Base-by-base conservation (phyloP, 2,113 vertebrate genomes). In the Nematolebias whitei region DNA sequence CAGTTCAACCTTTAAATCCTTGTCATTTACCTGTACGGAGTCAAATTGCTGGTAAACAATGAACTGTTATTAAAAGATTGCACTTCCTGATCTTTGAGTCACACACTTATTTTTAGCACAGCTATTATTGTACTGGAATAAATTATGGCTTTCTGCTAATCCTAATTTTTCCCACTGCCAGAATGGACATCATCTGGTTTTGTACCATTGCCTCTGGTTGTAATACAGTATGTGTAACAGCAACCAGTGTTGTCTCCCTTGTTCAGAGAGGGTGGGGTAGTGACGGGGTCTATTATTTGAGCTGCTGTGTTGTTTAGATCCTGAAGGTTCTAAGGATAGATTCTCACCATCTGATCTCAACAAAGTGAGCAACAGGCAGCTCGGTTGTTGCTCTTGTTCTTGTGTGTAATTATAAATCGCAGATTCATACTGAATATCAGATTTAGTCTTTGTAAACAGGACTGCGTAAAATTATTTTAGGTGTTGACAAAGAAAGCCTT, bases 51-150 rank as follows among this genome's bases (percentile, higher is more conserved):
- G 79, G 79, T 84, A 85, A 87, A 76, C 82, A 76, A 73, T 69
- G 79, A 62, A 69, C 64, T 79, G 71, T 86, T 87, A 85, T 90
- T 88, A 84, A 71, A 87, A 87, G 78, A 74, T 76, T 73, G 69
- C 58, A 79, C 70, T 88, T 88, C 78, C 75, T 80, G 63, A 78
- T 82, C 83, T 56, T 43, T 47, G 50, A 72, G 60, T 85, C 64
- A 43, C 66, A 47, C 48, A 22, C 68, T 87, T 91, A 89, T 91
- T 91, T 83, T 89, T 90, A 92, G 89, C 23, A 13, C 2, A 4
- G 63, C 82, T 85, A 83, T 89, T 89, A 87, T 86, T 85, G 83
- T 29, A 3, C 51, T 55, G 75, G 80, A 83, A 80, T 76, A 87
- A 89, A n/a, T 64, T 72, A 86, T 75, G n/a, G 54, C 78, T 88